Evolutionary conservation across 2,797 vertebrate genomes (phyloP).

Genomic region (Aplochiton taeniatus): DNA sequence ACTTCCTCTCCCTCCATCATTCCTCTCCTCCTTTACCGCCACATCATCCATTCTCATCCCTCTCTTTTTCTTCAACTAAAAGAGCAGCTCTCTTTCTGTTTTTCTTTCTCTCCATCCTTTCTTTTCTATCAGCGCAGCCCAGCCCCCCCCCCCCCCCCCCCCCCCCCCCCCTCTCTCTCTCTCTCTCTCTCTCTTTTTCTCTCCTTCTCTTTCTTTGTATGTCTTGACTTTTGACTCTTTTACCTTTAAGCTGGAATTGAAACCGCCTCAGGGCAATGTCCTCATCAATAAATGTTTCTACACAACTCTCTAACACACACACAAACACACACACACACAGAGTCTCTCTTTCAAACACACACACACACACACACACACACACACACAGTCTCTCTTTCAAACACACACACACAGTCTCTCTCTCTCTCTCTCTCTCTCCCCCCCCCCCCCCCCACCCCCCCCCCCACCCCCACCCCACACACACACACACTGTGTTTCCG

Average conservation of each 20-base stretch:
- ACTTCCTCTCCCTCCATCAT: too few relatives aligned
- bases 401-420: conserved; percentile 15
- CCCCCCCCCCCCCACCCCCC: neutral
- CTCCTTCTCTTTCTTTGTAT: conserved; percentile 1
- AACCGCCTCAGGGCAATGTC: conserved; percentile 1
- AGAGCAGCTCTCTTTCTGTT: neutral
- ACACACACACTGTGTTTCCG: conserved; percentile 24
- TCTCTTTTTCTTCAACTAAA: conserved; percentile 7
- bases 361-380: conserved; percentile 9
- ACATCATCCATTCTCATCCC: conserved; percentile 1
- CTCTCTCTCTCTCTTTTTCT: conserved; percentile 6
- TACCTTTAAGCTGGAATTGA: conserved; percentile 7
- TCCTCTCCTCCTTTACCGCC: neutral
- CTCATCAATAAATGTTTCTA: conserved; percentile 14
- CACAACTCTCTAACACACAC: conserved; percentile 11
- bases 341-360: too few relatives aligned
- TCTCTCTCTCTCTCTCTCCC: conserved; percentile 4
- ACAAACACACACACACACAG: neutral
- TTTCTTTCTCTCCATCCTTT: neutral
- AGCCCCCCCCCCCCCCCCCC: neutral
- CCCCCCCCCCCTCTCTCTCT: neutral
- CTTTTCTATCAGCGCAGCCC: too few relatives aligned
- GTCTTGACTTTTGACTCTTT: conserved; percentile 9
- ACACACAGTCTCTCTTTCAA: conserved; percentile 18
- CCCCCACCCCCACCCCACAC: conserved; percentile 11